Conservation (phyloP, 2,113 vertebrate species). For the Rhabdomys dilectus region DNA sequence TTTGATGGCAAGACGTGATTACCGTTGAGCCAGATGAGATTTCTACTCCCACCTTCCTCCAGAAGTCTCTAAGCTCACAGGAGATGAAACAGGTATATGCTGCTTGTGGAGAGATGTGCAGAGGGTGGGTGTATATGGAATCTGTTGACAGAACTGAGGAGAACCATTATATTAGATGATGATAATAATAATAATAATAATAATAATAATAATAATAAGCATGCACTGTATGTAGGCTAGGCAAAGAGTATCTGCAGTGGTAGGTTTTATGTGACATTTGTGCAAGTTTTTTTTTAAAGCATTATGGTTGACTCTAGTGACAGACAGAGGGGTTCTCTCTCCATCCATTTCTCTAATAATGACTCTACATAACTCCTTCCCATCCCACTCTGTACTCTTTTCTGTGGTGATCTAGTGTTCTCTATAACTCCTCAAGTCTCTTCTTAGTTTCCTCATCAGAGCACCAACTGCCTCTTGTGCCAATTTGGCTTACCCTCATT, state of each 20-base stretch:
- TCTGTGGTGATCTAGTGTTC: not conserved
- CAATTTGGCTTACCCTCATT: not conserved
- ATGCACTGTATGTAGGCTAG: not conserved
- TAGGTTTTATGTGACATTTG: not conserved
- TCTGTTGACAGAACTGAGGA: conserved; percentile 23
- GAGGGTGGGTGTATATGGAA: not conserved
- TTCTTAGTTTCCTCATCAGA: conserved; percentile 18
- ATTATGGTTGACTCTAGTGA: not conserved
- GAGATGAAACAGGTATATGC: not conserved
- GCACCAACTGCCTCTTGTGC: not conserved
- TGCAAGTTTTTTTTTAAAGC: not conserved
- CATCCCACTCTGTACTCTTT: not conserved
- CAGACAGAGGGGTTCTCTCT: not conserved
- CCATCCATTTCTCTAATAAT: not conserved
- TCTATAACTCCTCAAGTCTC: not conserved
- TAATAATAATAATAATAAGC: not conserved
- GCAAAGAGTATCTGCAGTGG: not conserved
- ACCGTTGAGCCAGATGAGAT: not conserved
- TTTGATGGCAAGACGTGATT: not conserved
- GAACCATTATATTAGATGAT: not conserved
- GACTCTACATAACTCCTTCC: not conserved
- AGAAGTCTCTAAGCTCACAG: conserved; percentile 1
- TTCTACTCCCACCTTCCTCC: not conserved
- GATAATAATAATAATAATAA: no score
- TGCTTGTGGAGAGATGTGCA: not conserved